Evolutionary conservation across 1,140 invertebrate genomes (phyloP).

Genomic region (Brachionus sp.): DNA sequence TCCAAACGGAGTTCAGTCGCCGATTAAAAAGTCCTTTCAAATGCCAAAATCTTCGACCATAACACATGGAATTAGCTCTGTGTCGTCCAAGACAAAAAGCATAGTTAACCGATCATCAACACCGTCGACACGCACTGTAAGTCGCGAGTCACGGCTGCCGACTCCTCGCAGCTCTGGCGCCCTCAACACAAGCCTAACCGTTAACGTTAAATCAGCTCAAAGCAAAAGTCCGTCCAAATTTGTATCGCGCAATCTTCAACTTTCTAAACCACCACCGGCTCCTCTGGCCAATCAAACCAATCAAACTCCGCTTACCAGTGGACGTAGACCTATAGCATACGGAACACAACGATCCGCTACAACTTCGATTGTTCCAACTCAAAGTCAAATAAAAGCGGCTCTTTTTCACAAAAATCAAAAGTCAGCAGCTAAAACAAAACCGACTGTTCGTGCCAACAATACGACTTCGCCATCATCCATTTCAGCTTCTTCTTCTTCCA

Average conservation of each 20-base stretch:
- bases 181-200: background rate
- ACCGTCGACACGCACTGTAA: background rate
- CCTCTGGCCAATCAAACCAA: background rate
- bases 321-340: background rate
- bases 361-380: conserved; percentile 26
- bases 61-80: background rate
- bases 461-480: background rate
- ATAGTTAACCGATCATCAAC: background rate
- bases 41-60: conserved; percentile 11
- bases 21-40: background rate
- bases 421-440: background rate
- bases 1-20: background rate
- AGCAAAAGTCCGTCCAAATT: conserved; percentile 23
- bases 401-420: conserved; percentile 7
- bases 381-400: conserved; percentile 2
- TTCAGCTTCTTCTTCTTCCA: background rate
- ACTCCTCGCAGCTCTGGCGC: background rate
- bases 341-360: conserved; percentile 9
- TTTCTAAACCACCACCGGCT: conserved; percentile 6
- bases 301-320: background rate
- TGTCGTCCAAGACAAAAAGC: background rate
- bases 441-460: background rate
- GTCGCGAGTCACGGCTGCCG: background rate
- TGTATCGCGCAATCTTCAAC: background rate
- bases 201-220: conserved; percentile 1